Base-by-base conservation (phyloP, 2,113 vertebrate genomes). In the Psittacula cyanocephala region DNA sequence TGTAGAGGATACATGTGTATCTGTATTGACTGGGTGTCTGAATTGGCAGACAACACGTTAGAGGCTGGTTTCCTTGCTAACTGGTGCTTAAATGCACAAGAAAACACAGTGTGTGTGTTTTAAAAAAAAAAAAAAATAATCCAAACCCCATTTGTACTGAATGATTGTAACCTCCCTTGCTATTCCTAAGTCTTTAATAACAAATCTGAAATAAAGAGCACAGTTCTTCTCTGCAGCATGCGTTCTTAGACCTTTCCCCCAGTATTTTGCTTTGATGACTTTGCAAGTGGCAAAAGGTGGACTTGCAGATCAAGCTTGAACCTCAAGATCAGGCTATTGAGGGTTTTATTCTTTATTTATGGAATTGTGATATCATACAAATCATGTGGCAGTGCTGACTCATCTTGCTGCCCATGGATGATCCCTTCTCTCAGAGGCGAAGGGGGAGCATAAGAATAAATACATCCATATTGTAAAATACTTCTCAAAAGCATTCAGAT, bases 11-110 rank as follows among this genome's bases (percentile, higher is more conserved):
- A 39, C 57, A 9, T 44, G 29, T 67, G 13, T 75, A 63, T 81
- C 67, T 72, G 25, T 57, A 75, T 74, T 63, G 81, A 81, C 25
- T 69, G 6, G 74, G 59, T 81, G 46, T 86, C 72, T 91, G 57
- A 91, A 84, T 43, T 86, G 60, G 35, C 69, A 91, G 23, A 59
- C 53, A 43, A 35, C 68, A 71, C n/a, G n/a, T 68, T 47, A 57
- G 71, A 95, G 62, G 64, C 55, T 79, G 41, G 49, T 96, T 97
- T 97, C 90, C 86, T 95, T 95, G 89, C 92, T 89, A 96, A 86
- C 88, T 23, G 29, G 60, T 87, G 63, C 81, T 86, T 94, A 94
- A 93, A 86, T 60, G 44, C 43, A 53, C 95, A 94, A 96, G 57
- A 86, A 96, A 95, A 92, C 47, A 81, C 59, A 89, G 44, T 78